phyloP scores from a whole-genome alignment of 2,888 invertebrate species.

The Lasioglossum malachurum region DNA sequence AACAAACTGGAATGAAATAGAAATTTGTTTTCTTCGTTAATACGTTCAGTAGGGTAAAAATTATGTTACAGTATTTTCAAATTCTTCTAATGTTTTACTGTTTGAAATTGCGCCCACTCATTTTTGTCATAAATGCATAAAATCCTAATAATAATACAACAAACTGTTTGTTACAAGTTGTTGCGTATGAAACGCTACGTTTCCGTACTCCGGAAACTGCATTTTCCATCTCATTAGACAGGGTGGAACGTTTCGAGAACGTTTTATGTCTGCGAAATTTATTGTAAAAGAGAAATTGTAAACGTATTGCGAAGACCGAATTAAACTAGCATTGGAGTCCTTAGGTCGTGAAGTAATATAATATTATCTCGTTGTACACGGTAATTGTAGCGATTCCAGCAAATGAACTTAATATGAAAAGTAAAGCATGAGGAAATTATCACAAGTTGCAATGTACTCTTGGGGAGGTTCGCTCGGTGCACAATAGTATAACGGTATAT shows the following conservation, averaged over 20 bases:
- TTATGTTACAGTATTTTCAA: no score
- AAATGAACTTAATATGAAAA: neutral
- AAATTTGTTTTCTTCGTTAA: no score
- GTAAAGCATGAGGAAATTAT: neutral
- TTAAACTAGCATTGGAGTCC: neutral
- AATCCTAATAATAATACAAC: neutral
- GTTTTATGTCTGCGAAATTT: neutral
- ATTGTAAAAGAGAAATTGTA: neutral
- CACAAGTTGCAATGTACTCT: neutral
- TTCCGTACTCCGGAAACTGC: neutral
- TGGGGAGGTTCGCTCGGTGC: neutral
- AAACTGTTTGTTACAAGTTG: neutral
- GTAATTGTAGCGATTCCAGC: neutral
- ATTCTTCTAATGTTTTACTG: no score
- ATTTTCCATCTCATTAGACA: conserved; percentile 1
- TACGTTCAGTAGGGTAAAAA: no score
- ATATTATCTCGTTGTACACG: neutral
- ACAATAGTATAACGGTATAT: neutral
- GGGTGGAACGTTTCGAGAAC: neutral
- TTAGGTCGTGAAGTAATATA: neutral
- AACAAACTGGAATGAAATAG: no score
- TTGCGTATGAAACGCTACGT: neutral
- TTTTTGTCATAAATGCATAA: no score
- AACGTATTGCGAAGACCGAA: neutral
- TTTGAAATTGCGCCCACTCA: no score